A percentile compares a stretch with the other conserved stretches of the same genome.
Conservation (phyloP, 2,113 vertebrate genomes). For the Sula dactylatra region DNA sequence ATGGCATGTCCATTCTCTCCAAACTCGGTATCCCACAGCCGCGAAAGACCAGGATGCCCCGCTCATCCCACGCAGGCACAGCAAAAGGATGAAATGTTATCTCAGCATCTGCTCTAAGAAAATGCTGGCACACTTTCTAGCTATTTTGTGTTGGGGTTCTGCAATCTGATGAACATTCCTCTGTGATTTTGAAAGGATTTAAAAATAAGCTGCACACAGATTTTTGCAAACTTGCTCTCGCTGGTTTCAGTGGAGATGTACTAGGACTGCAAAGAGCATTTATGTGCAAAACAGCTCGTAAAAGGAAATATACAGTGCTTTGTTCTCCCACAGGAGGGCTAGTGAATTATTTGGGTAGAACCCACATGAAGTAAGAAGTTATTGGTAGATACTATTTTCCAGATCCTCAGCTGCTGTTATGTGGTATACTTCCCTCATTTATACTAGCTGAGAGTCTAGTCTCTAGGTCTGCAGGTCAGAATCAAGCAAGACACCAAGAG, state of each 20-base stretch:
- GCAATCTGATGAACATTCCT: constrained; percentile 10
- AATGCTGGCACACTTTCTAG: not conserved
- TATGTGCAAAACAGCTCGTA: constrained; percentile 57
- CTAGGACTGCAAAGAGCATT: constrained; percentile 31
- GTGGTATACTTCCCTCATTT: not conserved
- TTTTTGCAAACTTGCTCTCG: not conserved
- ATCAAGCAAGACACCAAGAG: constrained; percentile 30
- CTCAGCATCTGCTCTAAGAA: not conserved
- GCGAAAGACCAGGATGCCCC: accelerated
- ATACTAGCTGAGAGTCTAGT: constrained; percentile 44
- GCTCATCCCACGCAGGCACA: not conserved
- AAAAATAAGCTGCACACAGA: not conserved
- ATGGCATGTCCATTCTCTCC: not conserved
- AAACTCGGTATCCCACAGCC: not conserved
- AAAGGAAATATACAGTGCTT: constrained; percentile 55
- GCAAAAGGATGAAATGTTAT: not conserved
- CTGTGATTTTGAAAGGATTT: constrained; percentile 8
- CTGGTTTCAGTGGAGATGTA: constrained; percentile 16
- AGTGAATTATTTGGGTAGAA: constrained; percentile 50
- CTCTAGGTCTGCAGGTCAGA: constrained; percentile 48
- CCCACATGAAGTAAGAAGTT: constrained; percentile 60
- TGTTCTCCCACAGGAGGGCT: constrained; percentile 63
- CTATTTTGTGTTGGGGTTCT: not conserved
- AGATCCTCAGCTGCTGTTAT: constrained; percentile 44
- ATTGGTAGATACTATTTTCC: constrained; percentile 56